These are phyloP conservation scores for Todus mexicanus DNA, from an alignment of 2,797 vertebrate species.

Conservation along the genomic window DNA sequence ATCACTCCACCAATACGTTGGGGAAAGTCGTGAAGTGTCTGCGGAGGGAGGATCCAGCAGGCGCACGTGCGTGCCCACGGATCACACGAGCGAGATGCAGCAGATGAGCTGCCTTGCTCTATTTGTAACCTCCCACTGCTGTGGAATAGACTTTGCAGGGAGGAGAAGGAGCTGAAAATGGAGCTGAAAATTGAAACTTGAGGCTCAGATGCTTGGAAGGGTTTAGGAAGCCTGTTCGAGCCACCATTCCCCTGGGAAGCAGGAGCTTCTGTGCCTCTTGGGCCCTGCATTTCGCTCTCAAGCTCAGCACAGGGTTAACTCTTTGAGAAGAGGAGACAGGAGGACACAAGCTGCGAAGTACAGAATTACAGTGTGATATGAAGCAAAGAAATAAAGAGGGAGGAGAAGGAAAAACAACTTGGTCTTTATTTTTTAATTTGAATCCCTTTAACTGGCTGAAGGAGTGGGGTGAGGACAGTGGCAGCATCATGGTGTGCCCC, in stretches of 20 bases:
- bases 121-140: conserved; percentile 35
- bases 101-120: conserved; percentile 25
- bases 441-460: neutral
- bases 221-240: neutral
- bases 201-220: neutral
- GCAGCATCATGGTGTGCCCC: neutral
- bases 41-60: neutral
- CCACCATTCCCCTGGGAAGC: neutral
- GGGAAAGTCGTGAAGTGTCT: neutral
- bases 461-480: neutral
- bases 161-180: neutral
- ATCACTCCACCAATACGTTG: fast-evolving
- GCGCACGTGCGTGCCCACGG: neutral
- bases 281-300: neutral
- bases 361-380: neutral
- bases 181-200: neutral
- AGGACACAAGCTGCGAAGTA: neutral
- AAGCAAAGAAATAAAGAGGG: neutral
- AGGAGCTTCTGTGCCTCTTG: neutral
- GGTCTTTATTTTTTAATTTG: neutral
- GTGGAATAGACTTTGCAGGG: neutral
- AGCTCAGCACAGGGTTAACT: neutral
- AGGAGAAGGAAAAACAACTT: neutral
- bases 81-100: neutral
- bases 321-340: neutral